phyloP scores from a whole-genome alignment of 2,113 vertebrate species.

The Dipodomys ordii region DNA sequence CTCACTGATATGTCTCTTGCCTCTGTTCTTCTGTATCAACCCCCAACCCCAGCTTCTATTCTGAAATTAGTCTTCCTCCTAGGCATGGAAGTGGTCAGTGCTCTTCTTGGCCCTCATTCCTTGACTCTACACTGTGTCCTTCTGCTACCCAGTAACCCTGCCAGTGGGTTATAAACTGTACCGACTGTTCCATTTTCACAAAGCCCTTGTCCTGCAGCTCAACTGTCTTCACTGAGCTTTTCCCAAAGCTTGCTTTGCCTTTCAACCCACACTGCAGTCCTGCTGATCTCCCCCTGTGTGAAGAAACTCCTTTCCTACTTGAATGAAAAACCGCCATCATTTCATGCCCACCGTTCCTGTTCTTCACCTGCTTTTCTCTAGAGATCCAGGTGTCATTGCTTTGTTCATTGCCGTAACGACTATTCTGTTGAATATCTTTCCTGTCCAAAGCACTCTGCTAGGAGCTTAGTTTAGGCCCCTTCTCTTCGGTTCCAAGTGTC shows the following conservation, averaged over 20 bases:
- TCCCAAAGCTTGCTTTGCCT: background rate
- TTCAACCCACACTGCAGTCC: background rate
- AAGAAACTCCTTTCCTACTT: background rate
- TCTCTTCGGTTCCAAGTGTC: slow-evolving; percentile 36
- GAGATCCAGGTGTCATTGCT: background rate
- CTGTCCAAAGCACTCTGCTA: background rate
- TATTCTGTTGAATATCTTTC: background rate
- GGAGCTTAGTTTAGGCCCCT: slow-evolving; percentile 4
- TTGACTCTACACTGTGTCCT: background rate
- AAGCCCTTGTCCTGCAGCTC: background rate
- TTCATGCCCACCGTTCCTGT: background rate
- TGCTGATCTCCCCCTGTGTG: background rate
- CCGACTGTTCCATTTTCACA: background rate
- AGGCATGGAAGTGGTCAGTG: background rate
- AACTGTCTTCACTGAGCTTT: background rate
- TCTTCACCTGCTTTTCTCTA: background rate
- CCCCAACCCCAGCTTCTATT: background rate
- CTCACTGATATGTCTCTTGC: background rate
- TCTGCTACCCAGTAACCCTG: background rate
- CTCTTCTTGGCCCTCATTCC: background rate
- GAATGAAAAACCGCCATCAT: background rate
- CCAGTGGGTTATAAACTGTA: background rate
- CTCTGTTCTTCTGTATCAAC: background rate
- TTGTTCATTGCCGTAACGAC: background rate
- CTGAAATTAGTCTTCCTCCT: background rate